Conservation (phyloP, 2,113 vertebrate genomes). For the Neogobius melanostomus region DNA sequence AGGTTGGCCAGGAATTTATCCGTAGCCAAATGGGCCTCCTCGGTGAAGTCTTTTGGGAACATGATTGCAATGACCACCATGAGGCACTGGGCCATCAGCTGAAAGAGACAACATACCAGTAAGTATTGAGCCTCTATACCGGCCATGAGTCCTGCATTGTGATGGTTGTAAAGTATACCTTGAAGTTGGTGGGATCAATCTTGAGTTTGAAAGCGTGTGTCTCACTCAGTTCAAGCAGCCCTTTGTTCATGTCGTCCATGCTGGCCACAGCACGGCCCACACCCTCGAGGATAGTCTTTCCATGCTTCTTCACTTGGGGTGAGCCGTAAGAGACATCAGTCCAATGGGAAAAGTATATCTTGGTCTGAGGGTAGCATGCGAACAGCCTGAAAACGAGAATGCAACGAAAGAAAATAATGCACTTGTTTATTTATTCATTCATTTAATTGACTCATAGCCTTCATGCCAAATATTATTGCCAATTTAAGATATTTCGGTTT, state of each 20-base stretch:
- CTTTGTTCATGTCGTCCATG: constrained; percentile 72
- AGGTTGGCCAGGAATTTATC: constrained; percentile 69
- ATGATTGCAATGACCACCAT: constrained; percentile 50
- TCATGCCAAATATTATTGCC: too few species aligned
- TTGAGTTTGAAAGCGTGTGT: constrained; percentile 83
- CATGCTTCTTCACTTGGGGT: constrained; percentile 69
- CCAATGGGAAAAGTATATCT: constrained; percentile 88
- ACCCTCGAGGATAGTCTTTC: constrained; percentile 69
- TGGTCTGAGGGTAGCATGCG: constrained; percentile 72
- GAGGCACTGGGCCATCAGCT: constrained; percentile 69
- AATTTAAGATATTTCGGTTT: too few species aligned
- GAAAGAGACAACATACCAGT: constrained; percentile 10
- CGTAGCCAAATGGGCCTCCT: constrained; percentile 63
- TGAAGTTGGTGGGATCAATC: constrained; percentile 86
- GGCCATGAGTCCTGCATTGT: neutral
- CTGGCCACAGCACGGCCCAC: constrained; percentile 64
- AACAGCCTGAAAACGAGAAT: constrained; percentile 71
- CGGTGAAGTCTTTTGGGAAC: constrained; percentile 65
- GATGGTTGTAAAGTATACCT: constrained; percentile 60
- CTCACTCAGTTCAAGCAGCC: constrained; percentile 80
- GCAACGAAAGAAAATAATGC: neutral
- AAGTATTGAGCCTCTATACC: neutral
- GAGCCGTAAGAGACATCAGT: constrained; percentile 63
- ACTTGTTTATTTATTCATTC: too few species aligned
- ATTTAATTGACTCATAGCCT: neutral